Conservation (phyloP, 1,140 invertebrate genomes). For the Chrysoperla carnea region DNA sequence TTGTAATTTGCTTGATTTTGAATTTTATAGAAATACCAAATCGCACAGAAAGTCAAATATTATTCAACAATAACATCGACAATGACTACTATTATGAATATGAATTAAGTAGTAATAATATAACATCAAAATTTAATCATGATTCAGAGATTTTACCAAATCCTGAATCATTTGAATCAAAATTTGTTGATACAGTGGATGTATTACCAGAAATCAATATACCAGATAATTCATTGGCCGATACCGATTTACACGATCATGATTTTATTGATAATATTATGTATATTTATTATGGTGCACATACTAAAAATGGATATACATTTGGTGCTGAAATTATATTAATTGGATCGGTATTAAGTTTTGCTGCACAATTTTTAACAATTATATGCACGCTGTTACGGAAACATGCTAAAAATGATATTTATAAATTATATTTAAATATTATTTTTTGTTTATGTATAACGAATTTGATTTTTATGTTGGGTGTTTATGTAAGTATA, state of each 20-base stretch:
- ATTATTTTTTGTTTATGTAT: constrained; percentile 18
- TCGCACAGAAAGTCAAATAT: constrained; percentile 3
- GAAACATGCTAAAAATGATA: constrained; percentile 17
- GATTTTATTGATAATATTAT: constrained; percentile 35
- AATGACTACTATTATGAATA: constrained; percentile 22
- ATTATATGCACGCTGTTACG: constrained; percentile 18
- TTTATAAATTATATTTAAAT: constrained; percentile 19
- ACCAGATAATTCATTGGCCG: constrained; percentile 18
- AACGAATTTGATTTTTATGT: constrained; percentile 25
- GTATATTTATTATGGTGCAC: constrained; percentile 34
- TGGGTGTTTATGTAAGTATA: constrained; percentile 27
- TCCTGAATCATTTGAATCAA: constrained; percentile 15
- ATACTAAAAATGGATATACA: constrained; percentile 14
- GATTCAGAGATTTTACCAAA: constrained; percentile 19
- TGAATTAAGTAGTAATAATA: constrained; percentile 10
- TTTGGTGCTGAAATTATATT: constrained; percentile 22
- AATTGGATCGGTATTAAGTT: constrained; percentile 19
- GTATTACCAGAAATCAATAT: constrained; percentile 17
- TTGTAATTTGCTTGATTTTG: constrained; percentile 10
- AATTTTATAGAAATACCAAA: constrained; percentile 6
- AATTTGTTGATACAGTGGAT: constrained; percentile 12
- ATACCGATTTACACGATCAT: constrained; percentile 26
- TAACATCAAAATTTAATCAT: constrained; percentile 5
- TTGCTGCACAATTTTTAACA: constrained; percentile 19
- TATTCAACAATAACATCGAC: constrained; percentile 2